A percentile compares a stretch with the other conserved stretches of the same genome.
Conservation (phyloP, 2,888 invertebrate species). For the Drosophila atripex region DNA sequence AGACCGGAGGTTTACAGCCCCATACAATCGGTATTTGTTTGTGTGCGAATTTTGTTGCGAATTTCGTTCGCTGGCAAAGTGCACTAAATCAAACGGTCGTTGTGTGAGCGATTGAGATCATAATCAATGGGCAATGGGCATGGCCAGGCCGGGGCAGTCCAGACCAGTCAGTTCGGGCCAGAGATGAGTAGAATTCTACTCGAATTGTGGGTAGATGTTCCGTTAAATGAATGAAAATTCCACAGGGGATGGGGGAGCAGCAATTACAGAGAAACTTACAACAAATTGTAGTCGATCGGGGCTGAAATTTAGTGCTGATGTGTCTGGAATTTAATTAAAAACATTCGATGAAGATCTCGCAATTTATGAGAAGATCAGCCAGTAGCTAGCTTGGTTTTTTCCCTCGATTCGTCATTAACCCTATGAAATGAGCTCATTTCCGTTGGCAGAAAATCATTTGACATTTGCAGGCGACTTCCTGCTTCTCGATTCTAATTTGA, state of each 20-base stretch:
- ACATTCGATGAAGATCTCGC: conserved; percentile 48
- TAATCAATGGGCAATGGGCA: conserved; percentile 55
- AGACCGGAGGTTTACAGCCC: conserved; percentile 15
- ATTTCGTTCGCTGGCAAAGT: conserved; percentile 51
- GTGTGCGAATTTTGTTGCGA: conserved; percentile 42
- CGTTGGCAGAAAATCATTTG: conserved; percentile 59
- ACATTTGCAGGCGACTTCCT: conserved; percentile 66
- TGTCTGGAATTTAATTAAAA: conserved; percentile 77
- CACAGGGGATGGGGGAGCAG: conserved; percentile 38
- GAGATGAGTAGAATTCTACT: conserved; percentile 1
- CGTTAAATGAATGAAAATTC: conserved; percentile 76
- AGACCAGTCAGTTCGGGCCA: neutral
- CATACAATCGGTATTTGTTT: conserved; percentile 14
- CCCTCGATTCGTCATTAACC: conserved; percentile 22
- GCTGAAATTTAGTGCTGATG: conserved; percentile 50
- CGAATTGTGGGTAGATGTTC: conserved; percentile 52
- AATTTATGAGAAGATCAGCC: conserved; percentile 52
- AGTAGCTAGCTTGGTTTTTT: conserved; percentile 55
- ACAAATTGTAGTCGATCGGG: conserved; percentile 32
- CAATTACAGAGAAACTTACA: conserved; percentile 43
- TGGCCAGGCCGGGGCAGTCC: neutral
- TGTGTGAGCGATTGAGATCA: conserved; percentile 57
- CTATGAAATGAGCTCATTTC: conserved; percentile 76
- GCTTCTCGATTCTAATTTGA: conserved; percentile 46
- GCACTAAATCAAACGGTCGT: conserved; percentile 70